These are phyloP conservation scores for Sebastes iracundus DNA, from an alignment of 2,797 vertebrate species.

Conservation along the genomic window DNA sequence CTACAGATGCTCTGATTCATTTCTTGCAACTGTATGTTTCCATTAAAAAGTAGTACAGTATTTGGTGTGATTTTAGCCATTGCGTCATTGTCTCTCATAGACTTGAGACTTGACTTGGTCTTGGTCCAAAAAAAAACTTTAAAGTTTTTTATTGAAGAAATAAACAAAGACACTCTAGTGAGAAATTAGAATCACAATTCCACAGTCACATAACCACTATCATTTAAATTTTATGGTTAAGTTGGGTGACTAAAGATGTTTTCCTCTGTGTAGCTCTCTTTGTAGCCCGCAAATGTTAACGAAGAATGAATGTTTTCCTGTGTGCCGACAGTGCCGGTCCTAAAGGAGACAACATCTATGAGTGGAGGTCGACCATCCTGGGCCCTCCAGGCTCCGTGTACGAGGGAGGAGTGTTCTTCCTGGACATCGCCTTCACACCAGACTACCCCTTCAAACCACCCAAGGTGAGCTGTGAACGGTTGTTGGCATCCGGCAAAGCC, in stretches of 20 bases:
- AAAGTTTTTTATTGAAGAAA: neutral
- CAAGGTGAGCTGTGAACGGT: slow-evolving; percentile 83
- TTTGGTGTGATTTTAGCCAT: neutral
- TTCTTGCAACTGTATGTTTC: neutral
- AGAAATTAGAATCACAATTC: neutral
- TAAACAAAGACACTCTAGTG: neutral
- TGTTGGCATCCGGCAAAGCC: neutral
- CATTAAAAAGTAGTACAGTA: neutral
- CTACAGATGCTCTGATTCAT: neutral
- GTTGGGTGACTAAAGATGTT: too few relatives aligned
- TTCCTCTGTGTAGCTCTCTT: too few relatives aligned
- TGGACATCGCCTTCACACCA: slow-evolving; percentile 96
- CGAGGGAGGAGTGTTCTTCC: slow-evolving; percentile 96
- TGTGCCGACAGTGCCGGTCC: slow-evolving; percentile 86
- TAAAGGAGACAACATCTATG: slow-evolving; percentile 97
- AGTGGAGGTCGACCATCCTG: slow-evolving; percentile 96
- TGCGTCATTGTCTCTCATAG: neutral
- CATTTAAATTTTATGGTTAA: neutral
- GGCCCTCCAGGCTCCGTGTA: slow-evolving; percentile 96
- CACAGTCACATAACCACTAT: neutral
- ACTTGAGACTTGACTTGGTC: neutral
- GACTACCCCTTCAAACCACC: slow-evolving; percentile 98
- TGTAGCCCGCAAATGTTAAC: neutral
- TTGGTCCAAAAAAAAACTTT: neutral
- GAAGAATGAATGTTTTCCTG: neutral